Evolutionary conservation across 1,140 invertebrate species (phyloP).

Genomic region (Drosophila novamexicana): DNA sequence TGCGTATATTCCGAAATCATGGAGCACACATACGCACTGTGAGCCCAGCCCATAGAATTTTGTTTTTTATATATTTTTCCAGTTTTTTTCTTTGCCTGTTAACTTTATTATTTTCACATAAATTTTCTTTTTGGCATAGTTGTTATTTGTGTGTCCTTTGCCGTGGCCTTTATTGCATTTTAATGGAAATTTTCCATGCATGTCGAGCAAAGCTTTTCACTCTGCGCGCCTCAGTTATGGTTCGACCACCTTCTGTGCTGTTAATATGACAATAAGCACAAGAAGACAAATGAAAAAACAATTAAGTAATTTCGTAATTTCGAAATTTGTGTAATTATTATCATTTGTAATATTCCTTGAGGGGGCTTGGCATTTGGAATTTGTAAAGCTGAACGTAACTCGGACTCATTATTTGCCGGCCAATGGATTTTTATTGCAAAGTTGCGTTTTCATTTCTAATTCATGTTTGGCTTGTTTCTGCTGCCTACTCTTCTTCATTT

Average conservation of each 20-base stretch:
- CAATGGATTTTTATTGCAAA: slow-evolving; percentile 80
- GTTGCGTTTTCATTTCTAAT: slow-evolving; percentile 76
- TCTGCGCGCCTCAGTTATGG: slow-evolving; percentile 29
- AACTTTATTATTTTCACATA: slow-evolving; percentile 79
- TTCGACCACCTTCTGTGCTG: slow-evolving; percentile 52
- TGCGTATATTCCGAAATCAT: slow-evolving; percentile 55
- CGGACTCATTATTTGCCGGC: slow-evolving; percentile 31
- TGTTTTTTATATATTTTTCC: background rate
- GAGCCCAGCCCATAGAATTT: slow-evolving; percentile 45
- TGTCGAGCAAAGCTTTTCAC: slow-evolving; percentile 42
- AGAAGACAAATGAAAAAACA: slow-evolving; percentile 33
- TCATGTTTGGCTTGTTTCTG: slow-evolving; percentile 9
- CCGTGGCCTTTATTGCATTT: slow-evolving; percentile 71
- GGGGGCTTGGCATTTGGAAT: slow-evolving; percentile 49
- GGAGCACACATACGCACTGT: slow-evolving; percentile 64
- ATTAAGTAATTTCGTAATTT: slow-evolving; percentile 61
- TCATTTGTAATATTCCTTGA: slow-evolving; percentile 1
- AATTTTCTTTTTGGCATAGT: slow-evolving; percentile 37
- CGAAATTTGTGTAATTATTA: slow-evolving; percentile 15
- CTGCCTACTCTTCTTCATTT: background rate
- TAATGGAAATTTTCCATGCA: slow-evolving; percentile 71
- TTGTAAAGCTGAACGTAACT: slow-evolving; percentile 4
- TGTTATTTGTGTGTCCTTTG: slow-evolving; percentile 28
- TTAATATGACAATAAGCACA: slow-evolving; percentile 56
- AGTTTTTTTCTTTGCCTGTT: slow-evolving; percentile 47